Conservation (phyloP, 2,797 vertebrate species). For the Brotula barbata region DNA sequence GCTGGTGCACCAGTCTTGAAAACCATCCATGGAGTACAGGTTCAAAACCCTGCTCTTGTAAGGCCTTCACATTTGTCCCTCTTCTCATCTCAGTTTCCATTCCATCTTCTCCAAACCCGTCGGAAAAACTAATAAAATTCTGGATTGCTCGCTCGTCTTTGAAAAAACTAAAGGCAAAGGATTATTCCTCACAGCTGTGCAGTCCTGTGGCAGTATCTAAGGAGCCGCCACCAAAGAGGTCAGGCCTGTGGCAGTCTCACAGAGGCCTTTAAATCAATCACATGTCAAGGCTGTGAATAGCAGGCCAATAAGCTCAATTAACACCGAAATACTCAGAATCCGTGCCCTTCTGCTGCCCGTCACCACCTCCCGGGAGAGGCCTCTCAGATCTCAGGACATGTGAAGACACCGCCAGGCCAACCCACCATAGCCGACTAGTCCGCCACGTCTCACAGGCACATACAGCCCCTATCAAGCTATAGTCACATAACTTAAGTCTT, state of each 20-base stretch:
- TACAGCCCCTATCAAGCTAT: conserved; percentile 63
- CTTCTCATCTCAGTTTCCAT: conserved; percentile 34
- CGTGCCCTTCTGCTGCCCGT: conserved; percentile 72
- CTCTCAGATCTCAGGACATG: conserved; percentile 71
- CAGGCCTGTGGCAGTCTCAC: conserved; percentile 53
- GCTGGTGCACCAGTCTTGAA: conserved; percentile 29
- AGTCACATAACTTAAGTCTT: conserved; percentile 64
- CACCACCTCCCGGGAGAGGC: conserved; percentile 72
- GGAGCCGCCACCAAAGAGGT: conserved; percentile 62
- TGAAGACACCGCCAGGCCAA: conserved; percentile 61
- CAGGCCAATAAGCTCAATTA: conserved; percentile 81
- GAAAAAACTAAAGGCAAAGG: conserved; percentile 41
- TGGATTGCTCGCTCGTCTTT: conserved; percentile 53
- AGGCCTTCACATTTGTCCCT: conserved; percentile 41
- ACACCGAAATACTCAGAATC: conserved; percentile 76
- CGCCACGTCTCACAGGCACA: conserved; percentile 35
- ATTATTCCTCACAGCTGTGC: conserved; percentile 72
- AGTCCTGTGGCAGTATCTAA: conserved; percentile 64
- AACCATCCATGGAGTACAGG: conserved; percentile 30
- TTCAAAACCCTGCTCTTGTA: conserved; percentile 38
- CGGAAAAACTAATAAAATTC: conserved; percentile 70
- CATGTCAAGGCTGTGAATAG: conserved; percentile 77
- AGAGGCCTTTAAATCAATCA: conserved; percentile 74
- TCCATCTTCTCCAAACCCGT: conserved; percentile 24
- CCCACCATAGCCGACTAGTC: conserved; percentile 26